Percentiles rank a stretch among this genome's conserved stretches.
Evolutionary conservation across 2,113 vertebrate genomes (phyloP).

Genomic region (Oryzias javanicus): DNA sequence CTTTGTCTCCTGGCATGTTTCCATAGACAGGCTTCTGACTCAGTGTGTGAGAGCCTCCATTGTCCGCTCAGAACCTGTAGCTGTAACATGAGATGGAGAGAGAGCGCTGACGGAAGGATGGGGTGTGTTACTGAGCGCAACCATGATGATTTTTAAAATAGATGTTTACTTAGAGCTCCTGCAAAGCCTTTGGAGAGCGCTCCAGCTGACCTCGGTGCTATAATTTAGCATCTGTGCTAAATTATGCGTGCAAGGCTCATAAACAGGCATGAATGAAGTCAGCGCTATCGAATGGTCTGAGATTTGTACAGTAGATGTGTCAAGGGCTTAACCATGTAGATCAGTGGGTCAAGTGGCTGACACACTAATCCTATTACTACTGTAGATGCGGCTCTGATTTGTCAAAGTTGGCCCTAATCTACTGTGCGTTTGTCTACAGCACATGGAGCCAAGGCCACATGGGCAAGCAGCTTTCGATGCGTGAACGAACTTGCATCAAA

Average conservation of each 20-base stretch:
- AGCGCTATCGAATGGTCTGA: constrained; percentile 15
- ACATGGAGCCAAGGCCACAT: constrained; percentile 1
- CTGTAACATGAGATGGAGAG: constrained; percentile 52
- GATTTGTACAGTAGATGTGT: constrained; percentile 36
- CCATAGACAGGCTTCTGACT: constrained; percentile 33
- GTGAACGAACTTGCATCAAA: too few relatives aligned
- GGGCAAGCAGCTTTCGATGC: constrained; percentile 1
- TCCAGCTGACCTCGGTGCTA: background rate
- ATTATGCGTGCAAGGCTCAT: background rate
- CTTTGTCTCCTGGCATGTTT: constrained; percentile 36
- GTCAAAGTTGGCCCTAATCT: constrained; percentile 62
- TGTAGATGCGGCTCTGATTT: constrained; percentile 45
- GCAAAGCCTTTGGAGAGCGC: constrained; percentile 4
- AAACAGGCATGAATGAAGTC: constrained; percentile 10
- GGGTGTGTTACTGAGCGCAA: constrained; percentile 15
- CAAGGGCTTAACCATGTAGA: constrained; percentile 58
- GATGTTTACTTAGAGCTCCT: constrained; percentile 20
- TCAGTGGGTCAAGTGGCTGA: constrained; percentile 67
- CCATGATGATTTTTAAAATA: constrained; percentile 2
- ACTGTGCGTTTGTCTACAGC: constrained; percentile 40
- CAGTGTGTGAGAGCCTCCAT: constrained; percentile 45
- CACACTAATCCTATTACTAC: constrained; percentile 61
- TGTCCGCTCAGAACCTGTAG: constrained; percentile 49
- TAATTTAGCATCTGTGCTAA: background rate
- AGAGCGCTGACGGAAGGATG: constrained; percentile 22